Conservation (phyloP, 2,888 invertebrate genomes). For the Trypoxylon attenuatum region DNA sequence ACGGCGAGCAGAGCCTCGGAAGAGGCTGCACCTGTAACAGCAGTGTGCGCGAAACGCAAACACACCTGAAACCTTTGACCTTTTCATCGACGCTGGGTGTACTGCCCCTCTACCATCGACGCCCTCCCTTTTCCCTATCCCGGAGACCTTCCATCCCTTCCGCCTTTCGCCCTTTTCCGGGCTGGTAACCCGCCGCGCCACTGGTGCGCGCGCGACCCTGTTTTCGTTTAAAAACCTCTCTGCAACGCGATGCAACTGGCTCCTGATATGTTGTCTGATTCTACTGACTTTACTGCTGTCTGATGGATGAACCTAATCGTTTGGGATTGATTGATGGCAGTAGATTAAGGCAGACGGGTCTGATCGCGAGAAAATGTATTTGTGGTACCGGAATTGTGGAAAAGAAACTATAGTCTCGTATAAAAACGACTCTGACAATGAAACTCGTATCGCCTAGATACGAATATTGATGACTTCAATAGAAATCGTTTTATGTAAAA, state of each 20-base stretch:
- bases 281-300: no score
- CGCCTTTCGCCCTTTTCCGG: background rate
- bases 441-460: no score
- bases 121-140: conserved; percentile 48
- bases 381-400: no score
- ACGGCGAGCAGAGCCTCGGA: conserved; percentile 72
- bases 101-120: conserved; percentile 44
- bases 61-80: conserved; percentile 62
- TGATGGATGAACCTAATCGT: no score
- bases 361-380: no score
- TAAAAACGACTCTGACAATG: no score
- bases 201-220: background rate
- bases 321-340: no score
- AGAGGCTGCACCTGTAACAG: conserved; percentile 70
- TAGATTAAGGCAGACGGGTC: no score
- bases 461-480: no score
- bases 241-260: background rate
- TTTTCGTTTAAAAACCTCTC: background rate
- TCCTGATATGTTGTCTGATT: no score
- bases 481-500: no score
- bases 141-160: conserved; percentile 1
- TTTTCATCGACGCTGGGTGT: conserved; percentile 55
- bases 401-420: no score
- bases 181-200: background rate
- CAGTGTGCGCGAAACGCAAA: conserved; percentile 58